Base-by-base conservation (phyloP, 1,140 invertebrate species). In the Platyura marginata region DNA sequence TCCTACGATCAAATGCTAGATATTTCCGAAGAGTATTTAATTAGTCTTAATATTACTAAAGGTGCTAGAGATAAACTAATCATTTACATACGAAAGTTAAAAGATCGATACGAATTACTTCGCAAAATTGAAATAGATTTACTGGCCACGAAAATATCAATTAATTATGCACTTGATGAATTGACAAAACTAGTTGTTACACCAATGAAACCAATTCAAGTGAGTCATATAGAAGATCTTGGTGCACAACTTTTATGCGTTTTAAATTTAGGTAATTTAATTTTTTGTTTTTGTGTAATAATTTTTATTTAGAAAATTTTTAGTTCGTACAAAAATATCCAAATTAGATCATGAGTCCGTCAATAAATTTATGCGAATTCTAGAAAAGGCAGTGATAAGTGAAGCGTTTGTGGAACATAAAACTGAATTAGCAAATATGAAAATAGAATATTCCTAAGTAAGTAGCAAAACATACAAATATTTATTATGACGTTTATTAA, bases 31-130 rank as follows among this genome's bases (percentile, higher is more conserved):
- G 80, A 90, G 25, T 75, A 79, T 55, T 67, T 83, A 37, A 70
- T 74, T 54, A 67, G 66, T 48, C 59, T 74, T 41, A 85, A 85
- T 49, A 91, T 97, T 2, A 97, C 93, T 3, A 94, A 95, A 68
- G 92, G 93, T 36, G 93, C 93, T 2, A 70, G 89, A 21, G 87
- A 94, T 55, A 97, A 97, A 61, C 73, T 97, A 48, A 74, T 92
- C 2, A 61, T 94, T 11, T 92, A 83, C 45, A 86, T 96, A 47
- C 69, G 74, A 37, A 94, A 94, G 58, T 62, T 97, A 20, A 75
- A 75, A 47, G 87, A 93, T 48, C 71, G 93, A 29, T 72, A 74
- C 25, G 59, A 71, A 18, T 63, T 74, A 3, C 59, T 88, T 16
- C 62, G 70, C 25, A 72, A 72, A 49, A 63, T 85, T 40, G 79